Conservation (phyloP, 2,888 invertebrate genomes). For the Agriopis marginaria region DNA sequence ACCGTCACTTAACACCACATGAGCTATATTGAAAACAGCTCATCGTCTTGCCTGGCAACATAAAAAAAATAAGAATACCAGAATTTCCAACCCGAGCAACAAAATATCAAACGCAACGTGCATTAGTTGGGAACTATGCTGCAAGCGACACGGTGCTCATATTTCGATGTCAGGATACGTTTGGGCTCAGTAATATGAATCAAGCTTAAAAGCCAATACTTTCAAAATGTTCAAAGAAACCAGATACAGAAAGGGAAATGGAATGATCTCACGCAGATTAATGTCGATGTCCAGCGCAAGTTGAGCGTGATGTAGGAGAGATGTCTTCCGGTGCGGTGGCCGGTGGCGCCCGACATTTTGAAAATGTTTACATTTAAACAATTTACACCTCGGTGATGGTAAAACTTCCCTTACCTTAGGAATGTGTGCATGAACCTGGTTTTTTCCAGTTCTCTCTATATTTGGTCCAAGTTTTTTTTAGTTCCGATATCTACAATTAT, state of each 20-base stretch:
- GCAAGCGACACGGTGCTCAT: not conserved
- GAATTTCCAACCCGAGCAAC: too few relatives aligned
- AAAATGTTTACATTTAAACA: slow-evolving; percentile 58
- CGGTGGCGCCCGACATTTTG: slow-evolving; percentile 49
- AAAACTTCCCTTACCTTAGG: slow-evolving; percentile 13
- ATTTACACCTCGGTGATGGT: slow-evolving; percentile 46
- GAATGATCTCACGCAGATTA: slow-evolving; percentile 57
- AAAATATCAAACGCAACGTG: not conserved
- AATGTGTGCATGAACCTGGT: not conserved
- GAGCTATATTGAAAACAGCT: too few relatives aligned
- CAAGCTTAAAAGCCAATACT: not conserved
- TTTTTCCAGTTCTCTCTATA: too few relatives aligned
- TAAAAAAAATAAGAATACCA: too few relatives aligned
- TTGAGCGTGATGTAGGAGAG: slow-evolving; percentile 43
- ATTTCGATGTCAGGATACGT: not conserved
- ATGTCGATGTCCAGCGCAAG: slow-evolving; percentile 51
- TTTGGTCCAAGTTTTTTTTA: too few relatives aligned
- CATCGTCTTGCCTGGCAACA: too few relatives aligned
- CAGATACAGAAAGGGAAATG: slow-evolving; percentile 44
- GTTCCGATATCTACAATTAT: too few relatives aligned
- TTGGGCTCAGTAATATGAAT: not conserved
- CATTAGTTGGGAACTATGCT: not conserved
- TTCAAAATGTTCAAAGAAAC: slow-evolving; percentile 32
- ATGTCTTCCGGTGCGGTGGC: slow-evolving; percentile 49
- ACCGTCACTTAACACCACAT: too few relatives aligned